These are phyloP conservation scores for Platycnemis pennipes DNA, from an alignment of 2,888 invertebrate species.

Conservation along the genomic window DNA sequence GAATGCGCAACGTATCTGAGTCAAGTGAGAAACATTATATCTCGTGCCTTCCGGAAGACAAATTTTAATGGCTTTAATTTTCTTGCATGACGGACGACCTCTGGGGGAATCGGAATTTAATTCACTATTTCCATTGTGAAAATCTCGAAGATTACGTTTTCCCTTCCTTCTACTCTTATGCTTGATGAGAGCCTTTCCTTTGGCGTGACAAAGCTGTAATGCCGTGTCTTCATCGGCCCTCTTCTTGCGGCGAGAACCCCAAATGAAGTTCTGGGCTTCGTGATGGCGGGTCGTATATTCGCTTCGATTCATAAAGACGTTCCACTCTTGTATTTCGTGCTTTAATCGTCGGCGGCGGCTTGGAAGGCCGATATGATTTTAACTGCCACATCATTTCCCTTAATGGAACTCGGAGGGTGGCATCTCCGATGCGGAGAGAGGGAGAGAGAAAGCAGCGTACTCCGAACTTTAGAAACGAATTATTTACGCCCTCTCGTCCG, in stretches of 20 bases:
- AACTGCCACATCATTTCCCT: conserved; percentile 11
- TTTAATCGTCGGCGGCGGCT: not conserved
- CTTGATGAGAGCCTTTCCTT: not conserved
- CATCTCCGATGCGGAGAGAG: not conserved
- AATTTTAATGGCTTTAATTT: not conserved
- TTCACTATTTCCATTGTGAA: not conserved
- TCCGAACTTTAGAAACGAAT: not conserved
- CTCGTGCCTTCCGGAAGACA: not conserved
- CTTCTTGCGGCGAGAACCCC: not conserved
- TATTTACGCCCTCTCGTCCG: conserved; percentile 10
- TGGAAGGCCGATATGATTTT: conserved; percentile 18
- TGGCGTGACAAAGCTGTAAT: not conserved
- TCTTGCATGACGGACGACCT: not conserved
- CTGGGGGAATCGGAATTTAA: not conserved
- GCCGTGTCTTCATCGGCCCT: not conserved
- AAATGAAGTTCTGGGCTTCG: not conserved
- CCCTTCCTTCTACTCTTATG: not conserved
- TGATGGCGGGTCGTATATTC: not conserved
- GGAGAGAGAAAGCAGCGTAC: not conserved
- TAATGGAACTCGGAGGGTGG: conserved; percentile 18
- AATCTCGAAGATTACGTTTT: not conserved
- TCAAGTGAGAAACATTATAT: no score
- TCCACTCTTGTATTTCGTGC: not conserved
- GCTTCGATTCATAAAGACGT: not conserved
- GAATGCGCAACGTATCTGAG: no score